Base-by-base conservation (phyloP, 2,888 invertebrate genomes). In the Parnassius apollo region DNA sequence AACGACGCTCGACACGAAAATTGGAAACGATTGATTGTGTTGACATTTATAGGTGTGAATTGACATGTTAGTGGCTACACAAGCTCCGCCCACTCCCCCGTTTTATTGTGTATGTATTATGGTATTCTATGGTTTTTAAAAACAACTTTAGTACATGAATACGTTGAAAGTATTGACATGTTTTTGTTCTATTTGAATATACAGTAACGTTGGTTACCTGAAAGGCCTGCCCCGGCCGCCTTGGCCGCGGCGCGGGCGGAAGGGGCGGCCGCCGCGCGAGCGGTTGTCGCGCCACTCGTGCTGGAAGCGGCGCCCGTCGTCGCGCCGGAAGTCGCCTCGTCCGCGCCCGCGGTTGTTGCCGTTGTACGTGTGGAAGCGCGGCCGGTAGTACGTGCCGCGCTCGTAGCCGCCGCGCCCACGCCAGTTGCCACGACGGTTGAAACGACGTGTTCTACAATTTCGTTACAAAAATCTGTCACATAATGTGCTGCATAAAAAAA, bases 361-460 rank as follows among this genome's bases (percentile, higher is more conserved):
- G 79, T 93, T 93, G 84, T 93, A 94, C 22, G 93, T 92, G 79
- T 95, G 95, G 93, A 96, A 95, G 67, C 96, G 93, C 1, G 96
- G 96, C 72, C 95, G 95, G 88, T 96, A 96, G 84, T 96, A 96
- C 0, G 95, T 96, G 68, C 96, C 96, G 61, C 96, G 93, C 78
- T 95, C 95, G 81, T 93, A 95, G 22, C 93, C 93, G 59, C 93
- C 93, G 58, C 93, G 91, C 0, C 93, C 91, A 75, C 91, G 91
- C 91, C 91, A 91, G 75, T 85, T 85, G 68, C 93, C 92, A 71
- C 93, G 93, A 0, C 91, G 87, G 35, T 78, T 86, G 59, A 87
- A 79, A 22, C 89, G 86, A n/a, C 91, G 87, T 2, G 25, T 44
- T 48, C 62, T 62, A 50, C n/a, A 54, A 53, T 9, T 44, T n/a